Percentiles rank a stretch among this genome's conserved stretches.
Evolutionary conservation across 2,113 vertebrate species (phyloP).

Genomic region (Nanorana parkeri): DNA sequence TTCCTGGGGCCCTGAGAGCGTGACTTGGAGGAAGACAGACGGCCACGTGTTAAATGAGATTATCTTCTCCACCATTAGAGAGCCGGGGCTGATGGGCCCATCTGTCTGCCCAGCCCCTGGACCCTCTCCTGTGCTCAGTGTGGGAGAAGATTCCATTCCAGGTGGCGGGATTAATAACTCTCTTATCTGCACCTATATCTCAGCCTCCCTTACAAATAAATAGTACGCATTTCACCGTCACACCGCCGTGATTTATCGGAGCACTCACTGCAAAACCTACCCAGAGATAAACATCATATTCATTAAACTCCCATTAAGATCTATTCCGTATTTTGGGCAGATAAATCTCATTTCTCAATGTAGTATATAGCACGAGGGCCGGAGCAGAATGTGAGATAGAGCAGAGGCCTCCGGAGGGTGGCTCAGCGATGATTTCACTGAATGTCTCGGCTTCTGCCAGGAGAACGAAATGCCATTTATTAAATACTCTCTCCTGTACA

Average conservation of each 20-base stretch:
- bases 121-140: not conserved
- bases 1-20: conserved; percentile 35
- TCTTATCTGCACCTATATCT: conserved; percentile 39
- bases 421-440: too few species aligned
- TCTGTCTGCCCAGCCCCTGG: conserved; percentile 15
- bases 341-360: not conserved
- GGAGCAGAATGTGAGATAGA: too few species aligned
- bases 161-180: conserved; percentile 12
- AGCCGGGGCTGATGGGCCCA: not conserved
- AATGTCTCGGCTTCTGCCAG: too few species aligned
- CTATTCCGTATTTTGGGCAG: not conserved
- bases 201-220: not conserved
- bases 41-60: conserved; percentile 44
- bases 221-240: not conserved
- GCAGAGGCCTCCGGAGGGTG: too few species aligned
- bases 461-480: too few species aligned
- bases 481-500: too few species aligned
- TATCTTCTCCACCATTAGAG: conserved; percentile 18
- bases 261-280: not conserved
- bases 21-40: conserved; percentile 30
- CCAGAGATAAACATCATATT: not conserved
- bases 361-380: too few species aligned
- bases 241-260: not conserved
- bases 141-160: conserved; percentile 39
- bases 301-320: conserved; percentile 7